phyloP scores from a whole-genome alignment of 2,888 invertebrate genomes.

The Platynereis dumerilii region DNA sequence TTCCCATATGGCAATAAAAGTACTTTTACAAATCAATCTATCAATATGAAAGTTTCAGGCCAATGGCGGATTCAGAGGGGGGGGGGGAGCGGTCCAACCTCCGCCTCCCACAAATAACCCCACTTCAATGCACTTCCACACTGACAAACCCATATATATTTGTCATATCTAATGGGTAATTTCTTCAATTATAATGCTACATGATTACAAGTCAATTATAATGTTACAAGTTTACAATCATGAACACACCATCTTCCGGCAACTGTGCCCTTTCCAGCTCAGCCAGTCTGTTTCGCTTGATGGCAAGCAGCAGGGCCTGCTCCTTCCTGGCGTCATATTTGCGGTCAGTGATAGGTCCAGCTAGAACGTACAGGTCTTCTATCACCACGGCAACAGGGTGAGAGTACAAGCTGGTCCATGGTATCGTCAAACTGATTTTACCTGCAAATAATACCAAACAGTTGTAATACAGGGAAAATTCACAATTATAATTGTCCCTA shows the following conservation, averaged over 20 bases:
- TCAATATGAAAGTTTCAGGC: too few species aligned
- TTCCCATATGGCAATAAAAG: too few species aligned
- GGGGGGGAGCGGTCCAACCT: too few species aligned
- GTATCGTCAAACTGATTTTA: conserved; percentile 68
- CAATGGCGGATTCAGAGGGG: too few species aligned
- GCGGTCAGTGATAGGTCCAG: conserved; percentile 73
- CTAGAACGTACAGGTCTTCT: conserved; percentile 79
- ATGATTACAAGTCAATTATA: too few species aligned
- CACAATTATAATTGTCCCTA: background rate
- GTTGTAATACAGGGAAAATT: background rate
- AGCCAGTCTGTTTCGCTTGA: conserved; percentile 75
- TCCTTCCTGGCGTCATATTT: conserved; percentile 78
- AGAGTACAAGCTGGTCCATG: conserved; percentile 79
- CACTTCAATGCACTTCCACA: too few species aligned
- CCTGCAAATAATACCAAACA: conserved; percentile 44
- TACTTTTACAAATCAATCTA: too few species aligned
- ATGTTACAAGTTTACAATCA: too few species aligned
- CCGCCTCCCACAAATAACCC: too few species aligned
- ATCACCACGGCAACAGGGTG: conserved; percentile 74
- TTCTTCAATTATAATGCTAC: too few species aligned
- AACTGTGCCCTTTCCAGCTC: conserved; percentile 66
- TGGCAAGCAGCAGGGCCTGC: conserved; percentile 74
- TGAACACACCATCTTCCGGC: conserved; percentile 18
- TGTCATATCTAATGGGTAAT: too few species aligned
- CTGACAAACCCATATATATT: too few species aligned